phyloP scores from a whole-genome alignment of 1,140 invertebrate genomes.

The Plodia interpunctella region DNA sequence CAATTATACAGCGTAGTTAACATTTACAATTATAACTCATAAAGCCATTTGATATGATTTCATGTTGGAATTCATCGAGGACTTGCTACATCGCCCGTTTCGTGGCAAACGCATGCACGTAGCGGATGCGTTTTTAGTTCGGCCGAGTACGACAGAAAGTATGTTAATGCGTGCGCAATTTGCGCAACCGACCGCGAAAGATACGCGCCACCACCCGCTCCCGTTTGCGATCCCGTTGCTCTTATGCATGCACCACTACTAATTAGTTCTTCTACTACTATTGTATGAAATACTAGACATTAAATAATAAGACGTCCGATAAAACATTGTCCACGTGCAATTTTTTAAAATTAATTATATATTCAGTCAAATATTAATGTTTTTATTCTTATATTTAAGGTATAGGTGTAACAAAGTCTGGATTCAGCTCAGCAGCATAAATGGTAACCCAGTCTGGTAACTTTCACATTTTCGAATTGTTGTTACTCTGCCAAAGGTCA shows the following conservation, averaged over 20 bases:
- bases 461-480: neutral
- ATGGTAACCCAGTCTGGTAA: conserved; percentile 22
- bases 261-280: neutral
- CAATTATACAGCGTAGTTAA: neutral
- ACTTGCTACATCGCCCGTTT: conserved; percentile 8
- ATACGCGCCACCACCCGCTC: conserved; percentile 43
- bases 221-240: conserved; percentile 44
- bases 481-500: no score
- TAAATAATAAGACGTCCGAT: no score
- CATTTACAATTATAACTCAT: conserved; percentile 4
- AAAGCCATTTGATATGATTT: conserved; percentile 4
- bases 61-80: conserved; percentile 15
- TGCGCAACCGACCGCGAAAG: conserved; percentile 52
- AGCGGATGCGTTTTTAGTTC: conserved; percentile 59
- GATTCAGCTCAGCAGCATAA: neutral
- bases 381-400: no score
- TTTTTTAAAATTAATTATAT: no score
- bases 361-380: no score
- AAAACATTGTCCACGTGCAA: no score
- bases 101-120: conserved; percentile 23
- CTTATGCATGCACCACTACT: neutral
- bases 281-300: neutral
- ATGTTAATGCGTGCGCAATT: conserved; percentile 60
- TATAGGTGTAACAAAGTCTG: neutral
- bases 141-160: conserved; percentile 55